These are phyloP conservation scores for Picathartes gymnocephalus DNA, from an alignment of 2,113 vertebrate species.

Conservation along the genomic window DNA sequence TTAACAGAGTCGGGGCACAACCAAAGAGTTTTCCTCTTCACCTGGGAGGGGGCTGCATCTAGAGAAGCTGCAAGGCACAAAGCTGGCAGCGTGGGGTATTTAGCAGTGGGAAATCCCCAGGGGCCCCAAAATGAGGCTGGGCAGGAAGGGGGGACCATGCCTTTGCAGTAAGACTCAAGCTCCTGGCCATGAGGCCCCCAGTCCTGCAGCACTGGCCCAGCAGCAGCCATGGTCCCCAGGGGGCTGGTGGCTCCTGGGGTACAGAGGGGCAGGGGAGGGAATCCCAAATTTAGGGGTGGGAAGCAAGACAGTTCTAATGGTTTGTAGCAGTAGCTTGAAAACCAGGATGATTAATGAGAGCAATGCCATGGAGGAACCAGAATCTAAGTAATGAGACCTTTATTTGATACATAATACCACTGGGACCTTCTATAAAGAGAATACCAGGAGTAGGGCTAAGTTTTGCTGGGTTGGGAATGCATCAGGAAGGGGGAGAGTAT, in stretches of 20 bases:
- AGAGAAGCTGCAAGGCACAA: background rate
- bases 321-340: background rate
- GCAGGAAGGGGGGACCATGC: background rate
- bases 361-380: background rate
- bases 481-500: background rate
- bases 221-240: background rate
- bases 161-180: background rate
- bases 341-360: slow-evolving; percentile 51
- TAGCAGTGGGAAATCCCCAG: background rate
- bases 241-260: background rate
- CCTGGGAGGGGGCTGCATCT: background rate
- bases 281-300: background rate
- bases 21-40: background rate
- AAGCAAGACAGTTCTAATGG: fast-evolving
- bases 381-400: slow-evolving; percentile 57
- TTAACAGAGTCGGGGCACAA: background rate
- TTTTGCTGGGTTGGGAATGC: background rate
- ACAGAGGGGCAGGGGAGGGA: background rate
- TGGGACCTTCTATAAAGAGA: slow-evolving; percentile 47
- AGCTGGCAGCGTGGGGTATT: background rate
- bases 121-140: background rate
- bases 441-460: background rate
- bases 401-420: slow-evolving; percentile 54
- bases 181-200: background rate
- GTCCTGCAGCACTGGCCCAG: background rate